A percentile compares a stretch with the other conserved stretches of the same genome.
Evolutionary conservation across 2,888 invertebrate genomes (phyloP).

Genomic region (Synergus gifuensis): DNA sequence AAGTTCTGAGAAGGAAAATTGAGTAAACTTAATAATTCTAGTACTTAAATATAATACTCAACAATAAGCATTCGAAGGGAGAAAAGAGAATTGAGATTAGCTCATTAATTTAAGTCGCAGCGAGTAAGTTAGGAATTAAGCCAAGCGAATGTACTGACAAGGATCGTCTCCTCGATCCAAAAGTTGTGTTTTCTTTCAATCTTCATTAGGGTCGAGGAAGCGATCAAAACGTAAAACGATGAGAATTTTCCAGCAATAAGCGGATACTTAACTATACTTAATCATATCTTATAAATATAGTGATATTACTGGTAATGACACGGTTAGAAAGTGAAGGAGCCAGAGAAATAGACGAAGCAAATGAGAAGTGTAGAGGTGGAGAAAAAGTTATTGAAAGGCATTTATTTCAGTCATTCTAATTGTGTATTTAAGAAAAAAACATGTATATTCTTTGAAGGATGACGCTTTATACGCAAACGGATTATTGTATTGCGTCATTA

Average conservation of each 20-base stretch:
- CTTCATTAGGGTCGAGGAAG: neutral
- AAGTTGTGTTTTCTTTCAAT: slow-evolving; percentile 23
- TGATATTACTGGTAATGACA: slow-evolving; percentile 53
- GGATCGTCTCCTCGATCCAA: slow-evolving; percentile 17
- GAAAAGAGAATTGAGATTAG: slow-evolving; percentile 57
- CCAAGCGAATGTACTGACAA: slow-evolving; percentile 40
- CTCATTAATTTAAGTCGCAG: slow-evolving; percentile 53
- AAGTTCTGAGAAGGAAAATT: slow-evolving; percentile 54
- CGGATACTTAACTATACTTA: slow-evolving; percentile 68
- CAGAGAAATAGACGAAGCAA: slow-evolving; percentile 18
- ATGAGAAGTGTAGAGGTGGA: neutral
- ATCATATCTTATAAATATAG: slow-evolving; percentile 55
- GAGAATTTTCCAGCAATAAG: slow-evolving; percentile 74
- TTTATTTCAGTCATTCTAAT: slow-evolving; percentile 29
- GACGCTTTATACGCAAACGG: slow-evolving; percentile 24
- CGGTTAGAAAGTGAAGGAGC: slow-evolving; percentile 47
- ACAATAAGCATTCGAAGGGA: slow-evolving; percentile 53
- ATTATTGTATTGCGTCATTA: slow-evolving; percentile 25
- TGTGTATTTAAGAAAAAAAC: slow-evolving; percentile 19
- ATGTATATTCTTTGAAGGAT: slow-evolving; percentile 30
- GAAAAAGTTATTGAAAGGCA: slow-evolving; percentile 23
- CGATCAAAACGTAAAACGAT: slow-evolving; percentile 36
- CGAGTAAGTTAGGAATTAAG: slow-evolving; percentile 46
- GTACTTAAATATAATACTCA: slow-evolving; percentile 57
- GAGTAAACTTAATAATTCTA: slow-evolving; percentile 54